Conservation (phyloP, 2,888 invertebrate genomes). For the Pandemis corylana region DNA sequence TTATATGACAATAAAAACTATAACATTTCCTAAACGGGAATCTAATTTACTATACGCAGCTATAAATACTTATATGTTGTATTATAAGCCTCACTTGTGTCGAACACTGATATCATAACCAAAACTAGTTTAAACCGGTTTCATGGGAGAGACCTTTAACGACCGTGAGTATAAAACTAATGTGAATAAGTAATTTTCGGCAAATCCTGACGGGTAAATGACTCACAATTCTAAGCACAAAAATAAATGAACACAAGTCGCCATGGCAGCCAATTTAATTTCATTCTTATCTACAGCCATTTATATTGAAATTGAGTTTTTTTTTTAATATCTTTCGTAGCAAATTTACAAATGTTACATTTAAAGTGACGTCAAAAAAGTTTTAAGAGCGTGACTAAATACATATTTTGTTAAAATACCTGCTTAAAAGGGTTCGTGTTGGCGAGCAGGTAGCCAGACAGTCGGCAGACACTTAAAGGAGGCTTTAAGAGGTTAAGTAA, state of each 20-base stretch:
- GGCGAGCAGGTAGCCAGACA: conserved; percentile 34
- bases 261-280: not conserved
- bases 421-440: conserved; percentile 25
- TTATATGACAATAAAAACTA: too few species aligned
- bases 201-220: conserved; percentile 21
- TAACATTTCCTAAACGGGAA: too few species aligned
- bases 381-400: conserved; percentile 14
- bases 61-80: too few species aligned
- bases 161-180: conserved; percentile 9
- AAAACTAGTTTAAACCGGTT: conserved; percentile 15
- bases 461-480: not conserved
- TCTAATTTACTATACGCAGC: too few species aligned
- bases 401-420: conserved; percentile 23
- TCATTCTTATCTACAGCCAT: not conserved
- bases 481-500: conserved; percentile 4
- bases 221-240: conserved; percentile 21
- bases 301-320: not conserved
- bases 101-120: not conserved
- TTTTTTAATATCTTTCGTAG: too few species aligned
- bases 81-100: not conserved
- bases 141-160: conserved; percentile 28
- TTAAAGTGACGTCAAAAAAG: conserved; percentile 11
- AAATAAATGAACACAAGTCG: not conserved
- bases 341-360: not conserved
- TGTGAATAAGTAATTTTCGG: conserved; percentile 7